phyloP scores from a whole-genome alignment of 1,140 invertebrate species.

The Zaprionus lachaisei region DNA sequence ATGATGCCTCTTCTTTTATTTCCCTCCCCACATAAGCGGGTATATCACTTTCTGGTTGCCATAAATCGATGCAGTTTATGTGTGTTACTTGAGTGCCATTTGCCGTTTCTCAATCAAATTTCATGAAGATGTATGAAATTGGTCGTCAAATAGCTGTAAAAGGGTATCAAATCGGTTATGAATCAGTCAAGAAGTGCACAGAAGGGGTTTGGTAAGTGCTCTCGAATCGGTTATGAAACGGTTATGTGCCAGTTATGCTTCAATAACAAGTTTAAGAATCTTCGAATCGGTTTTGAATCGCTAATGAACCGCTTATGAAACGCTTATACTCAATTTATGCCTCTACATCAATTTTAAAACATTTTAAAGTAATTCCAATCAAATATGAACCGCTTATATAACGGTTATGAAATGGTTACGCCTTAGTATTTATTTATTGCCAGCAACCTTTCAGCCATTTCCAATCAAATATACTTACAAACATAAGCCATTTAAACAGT shows the following conservation, averaged over 20 bases:
- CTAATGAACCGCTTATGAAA: neutral
- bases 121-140: neutral
- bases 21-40: neutral
- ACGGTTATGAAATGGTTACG: neutral
- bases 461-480: neutral
- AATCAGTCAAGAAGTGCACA: neutral
- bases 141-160: neutral
- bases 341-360: no score
- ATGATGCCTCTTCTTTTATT: conserved; percentile 23
- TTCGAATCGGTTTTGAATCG: neutral
- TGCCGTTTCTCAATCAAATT: neutral
- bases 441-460: neutral
- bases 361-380: no score
- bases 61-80: neutral
- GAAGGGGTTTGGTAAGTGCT: neutral
- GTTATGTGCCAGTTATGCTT: neutral
- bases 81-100: neutral
- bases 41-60: neutral
- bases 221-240: neutral
- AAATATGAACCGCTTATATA: neutral
- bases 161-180: neutral
- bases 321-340: neutral
- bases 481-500: neutral
- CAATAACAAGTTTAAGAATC: neutral
- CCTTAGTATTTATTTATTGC: neutral